Evolutionary conservation across 2,797 vertebrate genomes (phyloP).

Genomic region (Ispidina picta): DNA sequence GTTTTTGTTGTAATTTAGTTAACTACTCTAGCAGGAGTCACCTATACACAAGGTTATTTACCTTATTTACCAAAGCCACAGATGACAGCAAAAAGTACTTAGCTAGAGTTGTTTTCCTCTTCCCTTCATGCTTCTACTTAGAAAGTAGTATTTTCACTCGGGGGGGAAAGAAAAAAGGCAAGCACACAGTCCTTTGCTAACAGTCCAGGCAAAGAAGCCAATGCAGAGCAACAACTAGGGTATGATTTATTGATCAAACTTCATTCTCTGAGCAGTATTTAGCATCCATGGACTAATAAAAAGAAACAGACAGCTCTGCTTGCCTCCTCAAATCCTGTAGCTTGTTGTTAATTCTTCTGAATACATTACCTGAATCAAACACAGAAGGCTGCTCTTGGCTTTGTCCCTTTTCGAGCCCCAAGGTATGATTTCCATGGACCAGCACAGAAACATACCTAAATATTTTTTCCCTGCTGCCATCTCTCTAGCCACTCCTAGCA

Average conservation of each 20-base stretch:
- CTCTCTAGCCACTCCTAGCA: conserved; percentile 59
- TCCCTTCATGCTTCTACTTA: background rate
- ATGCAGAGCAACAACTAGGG: conserved; percentile 14
- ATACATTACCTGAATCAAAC: conserved; percentile 64
- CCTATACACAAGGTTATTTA: background rate
- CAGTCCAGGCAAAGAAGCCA: conserved; percentile 9
- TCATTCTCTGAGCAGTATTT: conserved; percentile 50
- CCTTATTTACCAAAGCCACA: background rate
- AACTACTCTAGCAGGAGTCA: background rate
- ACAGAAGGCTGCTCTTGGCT: background rate
- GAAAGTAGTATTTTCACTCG: background rate
- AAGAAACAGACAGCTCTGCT: conserved; percentile 55
- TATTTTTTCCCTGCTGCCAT: conserved; percentile 47
- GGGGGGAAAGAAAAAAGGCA: conserved; percentile 24
- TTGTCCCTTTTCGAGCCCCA: conserved; percentile 51
- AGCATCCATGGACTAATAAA: conserved; percentile 51
- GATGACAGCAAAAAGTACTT: background rate
- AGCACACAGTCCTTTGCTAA: background rate
- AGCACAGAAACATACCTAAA: conserved; percentile 46
- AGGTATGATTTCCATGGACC: conserved; percentile 64
- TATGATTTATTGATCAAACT: conserved; percentile 59
- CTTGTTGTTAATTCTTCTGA: conserved; percentile 49
- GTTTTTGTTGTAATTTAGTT: background rate
- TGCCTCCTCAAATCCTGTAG: conserved; percentile 22
- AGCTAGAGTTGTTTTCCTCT: background rate